A percentile compares a stretch with the other conserved stretches of the same genome.
phyloP scores from a whole-genome alignment of 2,797 vertebrate genomes.

The Halcyon badia region DNA sequence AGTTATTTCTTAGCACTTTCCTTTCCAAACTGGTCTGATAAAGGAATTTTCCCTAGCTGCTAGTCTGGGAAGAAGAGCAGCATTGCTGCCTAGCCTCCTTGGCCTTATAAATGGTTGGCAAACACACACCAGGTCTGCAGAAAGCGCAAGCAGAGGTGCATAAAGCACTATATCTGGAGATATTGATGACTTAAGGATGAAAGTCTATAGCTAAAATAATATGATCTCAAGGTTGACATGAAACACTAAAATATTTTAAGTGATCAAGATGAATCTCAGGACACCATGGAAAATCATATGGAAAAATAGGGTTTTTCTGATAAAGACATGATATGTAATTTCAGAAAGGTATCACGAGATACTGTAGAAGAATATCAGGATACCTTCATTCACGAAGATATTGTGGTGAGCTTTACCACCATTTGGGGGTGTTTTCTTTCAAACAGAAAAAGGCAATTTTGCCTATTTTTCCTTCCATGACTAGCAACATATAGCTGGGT shows the following conservation, averaged over 20 bases:
- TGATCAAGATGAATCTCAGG: neutral
- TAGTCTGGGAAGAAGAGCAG: neutral
- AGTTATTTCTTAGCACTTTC: neutral
- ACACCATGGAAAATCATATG: neutral
- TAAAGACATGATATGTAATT: fast-evolving
- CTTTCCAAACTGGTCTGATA: neutral
- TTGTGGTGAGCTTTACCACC: neutral
- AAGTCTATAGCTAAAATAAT: neutral
- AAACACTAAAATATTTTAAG: neutral
- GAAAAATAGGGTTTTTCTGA: neutral
- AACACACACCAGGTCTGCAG: neutral
- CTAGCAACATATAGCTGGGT: neutral
- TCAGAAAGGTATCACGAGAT: neutral
- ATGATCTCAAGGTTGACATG: neutral
- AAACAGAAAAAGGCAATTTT: neutral
- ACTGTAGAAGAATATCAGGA: neutral
- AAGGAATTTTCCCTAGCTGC: neutral
- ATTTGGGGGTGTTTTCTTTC: neutral
- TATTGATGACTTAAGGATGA: fast-evolving
- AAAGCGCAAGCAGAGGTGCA: neutral
- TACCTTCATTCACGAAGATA: neutral
- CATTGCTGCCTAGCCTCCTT: too few relatives aligned
- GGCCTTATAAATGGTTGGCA: neutral
- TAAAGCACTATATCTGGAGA: neutral
- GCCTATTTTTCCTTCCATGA: neutral